Percentiles rank a stretch among this genome's conserved stretches.
phyloP scores from a whole-genome alignment of 2,888 invertebrate genomes.

The Pristionchus arcanus region DNA sequence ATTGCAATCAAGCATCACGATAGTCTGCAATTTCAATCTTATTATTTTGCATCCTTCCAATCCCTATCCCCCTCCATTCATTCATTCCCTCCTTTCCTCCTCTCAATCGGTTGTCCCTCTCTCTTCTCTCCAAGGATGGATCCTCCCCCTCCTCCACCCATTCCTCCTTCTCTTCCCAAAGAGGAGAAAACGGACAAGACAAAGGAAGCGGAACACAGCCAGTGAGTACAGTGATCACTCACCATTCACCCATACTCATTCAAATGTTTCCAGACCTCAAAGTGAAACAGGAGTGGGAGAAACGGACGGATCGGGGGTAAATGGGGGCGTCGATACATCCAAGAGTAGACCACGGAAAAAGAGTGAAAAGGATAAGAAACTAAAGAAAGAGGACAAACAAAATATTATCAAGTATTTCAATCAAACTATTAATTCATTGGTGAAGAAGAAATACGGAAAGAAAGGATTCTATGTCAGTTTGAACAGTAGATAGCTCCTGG shows the following conservation, averaged over 20 bases:
- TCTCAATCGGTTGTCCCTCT: background rate
- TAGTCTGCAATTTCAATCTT: conserved; percentile 81
- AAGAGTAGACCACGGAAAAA: background rate
- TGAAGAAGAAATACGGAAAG: background rate
- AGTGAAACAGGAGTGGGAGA: background rate
- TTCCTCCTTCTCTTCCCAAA: background rate
- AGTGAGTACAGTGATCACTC: background rate
- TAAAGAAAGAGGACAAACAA: background rate
- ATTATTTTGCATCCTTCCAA: background rate
- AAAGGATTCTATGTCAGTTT: background rate
- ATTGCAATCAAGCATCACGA: conserved; percentile 91
- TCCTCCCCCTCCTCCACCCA: background rate
- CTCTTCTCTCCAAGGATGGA: background rate
- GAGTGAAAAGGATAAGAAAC: background rate
- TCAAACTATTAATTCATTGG: background rate
- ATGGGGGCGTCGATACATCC: background rate
- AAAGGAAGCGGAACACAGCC: background rate
- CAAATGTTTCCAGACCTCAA: background rate
- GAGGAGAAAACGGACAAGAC: background rate
- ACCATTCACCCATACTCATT: background rate
- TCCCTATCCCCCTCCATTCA: background rate
- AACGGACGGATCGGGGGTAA: background rate
- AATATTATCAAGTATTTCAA: background rate
- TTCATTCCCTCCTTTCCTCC: background rate
- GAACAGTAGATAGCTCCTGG: background rate